A percentile compares a stretch with the other conserved stretches of the same genome.
phyloP scores from a whole-genome alignment of 2,113 vertebrate species.

The Leucosticte australis region DNA sequence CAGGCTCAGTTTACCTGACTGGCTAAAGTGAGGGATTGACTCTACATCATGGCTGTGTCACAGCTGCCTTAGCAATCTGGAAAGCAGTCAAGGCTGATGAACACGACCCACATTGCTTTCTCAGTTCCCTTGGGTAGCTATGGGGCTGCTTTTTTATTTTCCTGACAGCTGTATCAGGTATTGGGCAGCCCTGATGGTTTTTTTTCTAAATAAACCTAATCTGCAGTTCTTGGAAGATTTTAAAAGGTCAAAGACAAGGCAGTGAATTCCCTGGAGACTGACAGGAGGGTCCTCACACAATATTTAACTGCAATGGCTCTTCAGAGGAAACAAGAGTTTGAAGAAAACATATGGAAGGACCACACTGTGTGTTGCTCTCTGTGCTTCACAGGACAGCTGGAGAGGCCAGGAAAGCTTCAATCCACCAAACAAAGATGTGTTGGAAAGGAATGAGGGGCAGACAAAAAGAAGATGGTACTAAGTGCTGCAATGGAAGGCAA shows the following conservation, averaged over 20 bases:
- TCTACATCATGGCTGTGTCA: background rate
- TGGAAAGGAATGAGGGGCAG: background rate
- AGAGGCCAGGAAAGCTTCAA: background rate
- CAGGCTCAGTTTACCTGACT: background rate
- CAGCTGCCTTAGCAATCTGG: background rate
- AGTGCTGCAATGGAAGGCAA: accelerated
- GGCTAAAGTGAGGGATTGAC: background rate
- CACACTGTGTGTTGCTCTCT: background rate
- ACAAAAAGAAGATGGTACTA: background rate
- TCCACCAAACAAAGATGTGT: accelerated
- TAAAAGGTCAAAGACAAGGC: background rate
- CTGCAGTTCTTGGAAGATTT: background rate
- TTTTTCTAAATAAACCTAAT: background rate
- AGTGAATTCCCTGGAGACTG: background rate
- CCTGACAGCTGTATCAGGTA: background rate
- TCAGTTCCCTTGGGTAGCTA: background rate
- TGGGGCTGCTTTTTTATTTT: accelerated
- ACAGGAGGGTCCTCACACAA: accelerated
- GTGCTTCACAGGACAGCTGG: background rate
- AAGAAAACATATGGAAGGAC: background rate
- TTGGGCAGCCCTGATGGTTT: background rate
- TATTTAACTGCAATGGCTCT: background rate
- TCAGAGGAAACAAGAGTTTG: background rate
- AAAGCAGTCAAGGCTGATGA: background rate
- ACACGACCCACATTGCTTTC: background rate